Evolutionary conservation across 2,113 vertebrate species (phyloP).

Genomic region (Thinocorus orbignyianus): DNA sequence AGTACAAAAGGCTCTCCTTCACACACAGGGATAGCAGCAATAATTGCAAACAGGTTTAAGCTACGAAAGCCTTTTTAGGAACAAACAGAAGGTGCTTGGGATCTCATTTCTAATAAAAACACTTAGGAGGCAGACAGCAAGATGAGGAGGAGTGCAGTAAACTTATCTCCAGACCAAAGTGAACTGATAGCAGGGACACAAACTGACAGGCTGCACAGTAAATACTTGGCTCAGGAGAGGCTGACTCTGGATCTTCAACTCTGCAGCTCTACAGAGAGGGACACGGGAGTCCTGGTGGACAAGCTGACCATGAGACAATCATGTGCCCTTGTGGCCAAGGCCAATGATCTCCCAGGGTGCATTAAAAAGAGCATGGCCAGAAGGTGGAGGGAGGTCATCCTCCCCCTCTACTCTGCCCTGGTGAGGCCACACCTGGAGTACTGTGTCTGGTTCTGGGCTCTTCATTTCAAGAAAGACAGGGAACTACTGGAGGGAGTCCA

Average conservation of each 20-base stretch:
- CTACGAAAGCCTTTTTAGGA: not conserved
- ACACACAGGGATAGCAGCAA: not conserved
- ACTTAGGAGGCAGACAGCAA: not conserved
- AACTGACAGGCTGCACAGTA: not conserved
- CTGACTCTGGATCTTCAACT: not conserved
- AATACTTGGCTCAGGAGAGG: not conserved
- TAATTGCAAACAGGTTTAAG: not conserved
- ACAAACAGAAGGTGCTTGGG: not conserved
- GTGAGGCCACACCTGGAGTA: not conserved
- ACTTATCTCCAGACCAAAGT: not conserved
- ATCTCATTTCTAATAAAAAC: not conserved
- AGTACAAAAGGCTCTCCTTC: not conserved
- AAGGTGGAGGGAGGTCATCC: not conserved
- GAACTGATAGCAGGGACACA: not conserved
- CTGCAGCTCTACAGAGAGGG: not conserved
- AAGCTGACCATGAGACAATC: not conserved
- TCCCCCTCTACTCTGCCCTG: not conserved
- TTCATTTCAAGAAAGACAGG: not conserved
- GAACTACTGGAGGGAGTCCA: not conserved
- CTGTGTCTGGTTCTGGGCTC: not conserved
- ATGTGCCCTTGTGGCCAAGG: not conserved
- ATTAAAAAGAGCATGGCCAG: not conserved
- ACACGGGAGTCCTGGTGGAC: not conserved
- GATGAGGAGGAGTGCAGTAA: not conserved
- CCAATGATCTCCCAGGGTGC: not conserved